Percentiles rank a stretch among this genome's conserved stretches.
Evolutionary conservation across 2,888 invertebrate species (phyloP).

Genomic region (Mythimna impura): DNA sequence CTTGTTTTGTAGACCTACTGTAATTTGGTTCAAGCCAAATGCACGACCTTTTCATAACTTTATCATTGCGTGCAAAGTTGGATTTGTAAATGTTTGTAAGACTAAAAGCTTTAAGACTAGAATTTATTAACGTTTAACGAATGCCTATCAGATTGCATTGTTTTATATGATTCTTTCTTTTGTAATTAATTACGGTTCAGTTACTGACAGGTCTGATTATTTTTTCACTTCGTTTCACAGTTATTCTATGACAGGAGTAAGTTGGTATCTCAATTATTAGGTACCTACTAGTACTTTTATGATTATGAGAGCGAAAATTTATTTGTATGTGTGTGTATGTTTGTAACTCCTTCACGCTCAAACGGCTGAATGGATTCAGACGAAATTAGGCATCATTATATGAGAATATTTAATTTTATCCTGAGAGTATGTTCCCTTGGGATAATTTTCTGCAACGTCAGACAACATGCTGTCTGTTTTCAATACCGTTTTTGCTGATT

Average conservation of each 20-base stretch:
- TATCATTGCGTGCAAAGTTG: slow-evolving; percentile 28
- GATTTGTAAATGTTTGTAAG: slow-evolving; percentile 20
- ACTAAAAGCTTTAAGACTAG: slow-evolving; percentile 23
- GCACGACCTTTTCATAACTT: slow-evolving; percentile 15
- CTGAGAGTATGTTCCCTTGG: too few species aligned
- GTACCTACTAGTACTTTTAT: background rate
- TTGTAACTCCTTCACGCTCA: too few species aligned
- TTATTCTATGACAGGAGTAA: background rate
- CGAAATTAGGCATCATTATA: too few species aligned
- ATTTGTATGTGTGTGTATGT: too few species aligned
- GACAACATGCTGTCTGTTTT: too few species aligned
- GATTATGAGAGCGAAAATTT: too few species aligned
- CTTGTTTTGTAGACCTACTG: background rate
- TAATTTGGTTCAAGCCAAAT: background rate
- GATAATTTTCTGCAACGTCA: too few species aligned
- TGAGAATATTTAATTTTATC: too few species aligned
- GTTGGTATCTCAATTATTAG: background rate
- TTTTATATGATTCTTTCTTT: slow-evolving; percentile 17
- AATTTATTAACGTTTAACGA: slow-evolving; percentile 18
- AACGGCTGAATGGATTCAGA: too few species aligned
- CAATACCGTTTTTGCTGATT: too few species aligned
- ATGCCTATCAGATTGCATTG: slow-evolving; percentile 4
- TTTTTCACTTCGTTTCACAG: background rate
- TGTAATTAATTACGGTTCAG: background rate
- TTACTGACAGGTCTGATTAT: slow-evolving; percentile 17